Evolutionary conservation across 1,140 invertebrate species (phyloP).

Genomic region (Adelges cooleyi): DNA sequence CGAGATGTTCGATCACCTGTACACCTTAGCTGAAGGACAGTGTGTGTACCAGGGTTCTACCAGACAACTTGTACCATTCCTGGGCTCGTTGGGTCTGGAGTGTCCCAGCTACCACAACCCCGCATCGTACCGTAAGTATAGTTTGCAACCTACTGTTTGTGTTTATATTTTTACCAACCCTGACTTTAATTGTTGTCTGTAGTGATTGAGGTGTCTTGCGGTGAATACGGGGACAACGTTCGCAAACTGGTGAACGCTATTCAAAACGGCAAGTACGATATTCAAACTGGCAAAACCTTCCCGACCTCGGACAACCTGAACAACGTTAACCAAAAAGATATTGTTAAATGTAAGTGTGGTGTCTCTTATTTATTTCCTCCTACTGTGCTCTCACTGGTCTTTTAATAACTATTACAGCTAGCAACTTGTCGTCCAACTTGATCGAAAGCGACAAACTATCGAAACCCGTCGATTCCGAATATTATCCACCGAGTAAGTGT

Average conservation of each 20-base stretch:
- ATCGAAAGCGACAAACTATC: constrained; percentile 12
- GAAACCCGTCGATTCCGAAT: constrained; percentile 3
- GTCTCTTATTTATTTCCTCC: too few species aligned
- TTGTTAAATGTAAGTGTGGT: constrained; percentile 26
- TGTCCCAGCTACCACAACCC: constrained; percentile 94
- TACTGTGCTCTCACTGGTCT: too few species aligned
- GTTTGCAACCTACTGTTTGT: too few species aligned
- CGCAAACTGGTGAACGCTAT: constrained; percentile 71
- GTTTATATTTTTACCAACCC: background rate
- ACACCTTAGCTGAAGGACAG: constrained; percentile 74
- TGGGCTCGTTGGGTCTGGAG: constrained; percentile 58
- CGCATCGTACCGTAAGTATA: constrained; percentile 78
- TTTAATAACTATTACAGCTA: background rate
- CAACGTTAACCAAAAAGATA: constrained; percentile 49
- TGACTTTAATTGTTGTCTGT: constrained; percentile 19
- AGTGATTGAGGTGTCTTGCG: constrained; percentile 89
- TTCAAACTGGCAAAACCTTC: constrained; percentile 50
- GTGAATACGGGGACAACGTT: constrained; percentile 86
- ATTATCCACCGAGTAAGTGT: background rate
- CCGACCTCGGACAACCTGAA: constrained; percentile 51
- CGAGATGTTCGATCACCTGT: constrained; percentile 90
- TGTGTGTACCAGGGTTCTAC: constrained; percentile 79
- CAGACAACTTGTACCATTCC: constrained; percentile 64
- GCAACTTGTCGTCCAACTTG: constrained; percentile 5
- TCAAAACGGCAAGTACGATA: constrained; percentile 66